Conservation (phyloP, 2,113 vertebrate species). For the Megaleporinus macrocephalus region DNA sequence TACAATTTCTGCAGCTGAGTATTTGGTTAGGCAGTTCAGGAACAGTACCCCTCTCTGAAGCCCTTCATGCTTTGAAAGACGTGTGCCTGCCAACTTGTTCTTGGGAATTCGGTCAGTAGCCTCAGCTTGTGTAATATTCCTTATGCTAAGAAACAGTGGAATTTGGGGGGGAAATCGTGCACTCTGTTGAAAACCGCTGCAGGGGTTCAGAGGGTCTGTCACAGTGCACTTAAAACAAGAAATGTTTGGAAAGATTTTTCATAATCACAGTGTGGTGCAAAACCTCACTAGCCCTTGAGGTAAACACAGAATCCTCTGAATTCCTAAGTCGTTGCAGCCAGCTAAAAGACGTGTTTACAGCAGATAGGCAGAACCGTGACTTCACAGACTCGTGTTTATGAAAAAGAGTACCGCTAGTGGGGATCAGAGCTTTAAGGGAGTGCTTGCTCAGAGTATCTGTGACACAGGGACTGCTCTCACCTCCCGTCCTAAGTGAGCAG, state of each 20-base stretch:
- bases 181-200: conserved; percentile 9
- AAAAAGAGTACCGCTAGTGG: background rate
- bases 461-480: background rate
- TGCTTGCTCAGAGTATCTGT: conserved; percentile 1
- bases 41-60: conserved; percentile 3
- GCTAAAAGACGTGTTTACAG: conserved; percentile 26
- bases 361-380: background rate
- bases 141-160: conserved; percentile 27
- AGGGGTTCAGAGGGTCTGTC: conserved; percentile 4
- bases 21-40: conserved; percentile 9
- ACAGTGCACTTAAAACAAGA: conserved; percentile 1
- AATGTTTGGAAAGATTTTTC: conserved; percentile 31
- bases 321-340: background rate
- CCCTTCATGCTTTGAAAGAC: conserved; percentile 24
- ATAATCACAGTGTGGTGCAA: conserved; percentile 18
- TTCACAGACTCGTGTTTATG: conserved; percentile 20
- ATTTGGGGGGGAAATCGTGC: conserved; percentile 26
- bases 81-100: conserved; percentile 19
- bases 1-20: background rate
- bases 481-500: background rate
- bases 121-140: background rate
- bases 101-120: conserved; percentile 31
- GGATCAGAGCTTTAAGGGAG: background rate
- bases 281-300: conserved; percentile 18
- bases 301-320: conserved; percentile 21